Base-by-base conservation (phyloP, 2,888 invertebrate genomes). In the Uropetala carovei region DNA sequence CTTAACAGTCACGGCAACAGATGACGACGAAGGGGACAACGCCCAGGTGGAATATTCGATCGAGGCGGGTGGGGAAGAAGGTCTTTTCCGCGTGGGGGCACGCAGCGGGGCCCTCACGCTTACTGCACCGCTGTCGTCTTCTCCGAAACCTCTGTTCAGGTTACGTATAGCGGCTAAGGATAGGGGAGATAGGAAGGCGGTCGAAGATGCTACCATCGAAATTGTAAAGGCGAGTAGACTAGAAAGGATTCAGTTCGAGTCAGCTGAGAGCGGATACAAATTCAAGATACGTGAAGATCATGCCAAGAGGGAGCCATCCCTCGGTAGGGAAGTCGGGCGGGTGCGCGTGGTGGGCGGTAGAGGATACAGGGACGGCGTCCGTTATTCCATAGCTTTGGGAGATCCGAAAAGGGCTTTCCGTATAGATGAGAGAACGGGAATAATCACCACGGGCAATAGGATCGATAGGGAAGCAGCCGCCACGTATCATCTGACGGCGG, bases 1-100 rank as follows among this genome's bases (percentile, higher is more conserved):
- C 93, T 95, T 98, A 27, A 97, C 97, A 95, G 97, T 99, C 30
- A 96, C 96, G 92, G 99, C 99, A 3, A 96, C 96, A 92, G 99
- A 99, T 96, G 96, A 96, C 93, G 99, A 99, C 95, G 97, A 97
- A 94, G 98, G 97, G n/a, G 97, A 98, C 94, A 98, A 99, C 95
- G 98, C 98, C 68, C 96, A 97, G 94, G 96, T 98, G 84, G 97
- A 97, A 92, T 98, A 97, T 94, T 96, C 96, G 93, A 95, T 99
- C 93, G 98, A 98, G 95, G 97, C 96, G 94, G 98, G 97, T 57
- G 97, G 97, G 92, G 94, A 94, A 58, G 98, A 97, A 93, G 97
- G 97, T 81, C 96, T 97, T 93, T 99, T 99, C 95, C 96, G 96
- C 18, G 96, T 99, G 56, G 98, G 98, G 94, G 96, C 97, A 92